A percentile compares a stretch with the other conserved stretches of the same genome.
Evolutionary conservation across 2,888 invertebrate genomes (phyloP).

Genomic region (Nomada flava): DNA sequence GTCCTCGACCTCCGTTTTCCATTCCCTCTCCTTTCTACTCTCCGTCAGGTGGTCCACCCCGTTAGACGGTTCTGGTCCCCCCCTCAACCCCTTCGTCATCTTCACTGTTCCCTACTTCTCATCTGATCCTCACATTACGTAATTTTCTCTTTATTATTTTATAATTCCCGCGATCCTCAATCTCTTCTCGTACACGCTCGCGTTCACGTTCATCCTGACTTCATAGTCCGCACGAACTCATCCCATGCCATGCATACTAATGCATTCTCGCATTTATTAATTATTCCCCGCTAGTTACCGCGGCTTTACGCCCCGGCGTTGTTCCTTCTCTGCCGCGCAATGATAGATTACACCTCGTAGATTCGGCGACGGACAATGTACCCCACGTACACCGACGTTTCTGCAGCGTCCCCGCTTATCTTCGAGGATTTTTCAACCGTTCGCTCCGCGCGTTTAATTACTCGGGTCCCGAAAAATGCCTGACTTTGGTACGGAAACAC

Average conservation of each 20-base stretch:
- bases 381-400: conserved; percentile 38
- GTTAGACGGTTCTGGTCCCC: conserved; percentile 64
- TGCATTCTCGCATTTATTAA: conserved; percentile 81
- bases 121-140: conserved; percentile 81
- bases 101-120: conserved; percentile 80
- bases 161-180: conserved; percentile 74
- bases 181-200: conserved; percentile 16
- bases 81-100: conserved; percentile 62
- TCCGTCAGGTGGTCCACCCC: conserved; percentile 43
- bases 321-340: conserved; percentile 46
- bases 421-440: conserved; percentile 49
- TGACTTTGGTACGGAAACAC: too few relatives aligned
- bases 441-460: conserved; percentile 4
- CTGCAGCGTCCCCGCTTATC: conserved; percentile 25
- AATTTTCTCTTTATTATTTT: conserved; percentile 83
- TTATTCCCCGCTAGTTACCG: conserved; percentile 77
- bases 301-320: conserved; percentile 64
- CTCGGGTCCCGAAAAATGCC: background rate
- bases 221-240: conserved; percentile 68
- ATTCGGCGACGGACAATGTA: conserved; percentile 61
- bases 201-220: conserved; percentile 64
- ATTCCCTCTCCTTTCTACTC: conserved; percentile 31
- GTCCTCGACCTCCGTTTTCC: conserved; percentile 79
- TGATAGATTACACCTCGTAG: conserved; percentile 69
- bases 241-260: conserved; percentile 77